These are phyloP conservation scores for Panthera tigris DNA, from an alignment of 2,113 vertebrate genomes.

Conservation along the genomic window DNA sequence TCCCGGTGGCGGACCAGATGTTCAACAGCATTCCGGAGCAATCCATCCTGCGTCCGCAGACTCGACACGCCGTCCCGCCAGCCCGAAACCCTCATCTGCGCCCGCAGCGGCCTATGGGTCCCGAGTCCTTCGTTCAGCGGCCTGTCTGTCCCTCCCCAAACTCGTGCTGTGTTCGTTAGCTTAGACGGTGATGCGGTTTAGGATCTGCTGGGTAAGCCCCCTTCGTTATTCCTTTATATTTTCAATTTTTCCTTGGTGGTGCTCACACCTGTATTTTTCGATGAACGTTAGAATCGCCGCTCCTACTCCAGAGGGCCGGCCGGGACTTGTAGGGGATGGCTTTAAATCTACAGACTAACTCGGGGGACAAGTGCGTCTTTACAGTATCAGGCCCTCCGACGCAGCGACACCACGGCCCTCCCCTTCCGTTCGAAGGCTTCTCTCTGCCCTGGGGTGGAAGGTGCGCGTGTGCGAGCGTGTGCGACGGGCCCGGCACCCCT, in stretches of 20 bases:
- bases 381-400: background rate
- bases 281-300: accelerated
- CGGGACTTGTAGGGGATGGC: background rate
- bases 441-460: background rate
- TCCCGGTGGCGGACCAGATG: background rate
- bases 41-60: accelerated
- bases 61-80: accelerated
- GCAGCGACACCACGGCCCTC: background rate
- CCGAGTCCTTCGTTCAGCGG: accelerated
- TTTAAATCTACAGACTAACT: background rate
- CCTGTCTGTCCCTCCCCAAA: background rate
- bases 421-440: background rate
- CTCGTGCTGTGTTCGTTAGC: accelerated
- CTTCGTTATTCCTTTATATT: background rate
- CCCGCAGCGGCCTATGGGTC: accelerated
- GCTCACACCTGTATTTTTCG: background rate
- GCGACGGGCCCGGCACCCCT: too few species aligned
- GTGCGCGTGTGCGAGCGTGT: accelerated
- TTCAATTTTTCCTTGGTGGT: background rate
- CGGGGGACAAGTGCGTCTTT: background rate
- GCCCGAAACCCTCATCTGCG: accelerated
- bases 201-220: background rate
- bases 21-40: accelerated
- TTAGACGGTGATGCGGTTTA: background rate
- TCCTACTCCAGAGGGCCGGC: background rate